Evolutionary conservation across 2,888 invertebrate species (phyloP).

Genomic region (Tetragonula carbonaria): DNA sequence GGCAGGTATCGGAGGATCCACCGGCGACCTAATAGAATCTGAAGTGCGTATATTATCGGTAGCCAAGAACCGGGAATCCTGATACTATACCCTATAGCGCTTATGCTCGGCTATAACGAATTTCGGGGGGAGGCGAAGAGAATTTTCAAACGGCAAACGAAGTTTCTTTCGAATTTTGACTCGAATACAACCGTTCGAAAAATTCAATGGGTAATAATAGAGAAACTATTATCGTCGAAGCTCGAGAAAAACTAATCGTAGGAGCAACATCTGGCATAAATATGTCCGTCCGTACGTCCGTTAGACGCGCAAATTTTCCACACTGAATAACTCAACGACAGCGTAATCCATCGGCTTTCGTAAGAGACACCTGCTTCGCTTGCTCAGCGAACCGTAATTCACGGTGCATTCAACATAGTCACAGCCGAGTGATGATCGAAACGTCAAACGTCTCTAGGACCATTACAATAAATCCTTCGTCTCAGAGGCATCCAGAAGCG

Average conservation of each 20-base stretch:
- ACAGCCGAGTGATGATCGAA: conserved; percentile 6
- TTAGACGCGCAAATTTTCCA: neutral
- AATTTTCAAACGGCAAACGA: neutral
- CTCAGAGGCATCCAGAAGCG: conserved; percentile 1
- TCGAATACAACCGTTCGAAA: too few relatives aligned
- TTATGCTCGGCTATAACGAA: conserved; percentile 6
- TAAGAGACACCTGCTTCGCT: neutral
- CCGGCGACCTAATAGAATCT: conserved; percentile 62
- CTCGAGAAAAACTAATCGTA: neutral
- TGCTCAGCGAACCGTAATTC: neutral
- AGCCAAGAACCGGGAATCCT: conserved; percentile 58
- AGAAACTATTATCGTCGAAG: neutral
- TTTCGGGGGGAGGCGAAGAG: too few relatives aligned
- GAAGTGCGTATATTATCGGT: conserved; percentile 64
- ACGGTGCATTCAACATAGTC: neutral
- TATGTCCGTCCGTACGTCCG: neutral
- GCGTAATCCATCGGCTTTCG: neutral
- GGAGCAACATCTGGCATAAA: neutral
- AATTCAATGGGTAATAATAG: too few relatives aligned
- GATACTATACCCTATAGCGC: conserved; percentile 20
- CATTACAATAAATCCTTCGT: conserved; percentile 14
- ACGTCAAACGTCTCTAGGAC: conserved; percentile 7
- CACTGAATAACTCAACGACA: neutral
- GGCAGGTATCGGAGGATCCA: conserved; percentile 70
- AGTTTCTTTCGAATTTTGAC: too few relatives aligned